Percentiles rank a stretch among this genome's conserved stretches.
Evolutionary conservation across 2,113 vertebrate species (phyloP).

Genomic region (Cnemophilus loriae): DNA sequence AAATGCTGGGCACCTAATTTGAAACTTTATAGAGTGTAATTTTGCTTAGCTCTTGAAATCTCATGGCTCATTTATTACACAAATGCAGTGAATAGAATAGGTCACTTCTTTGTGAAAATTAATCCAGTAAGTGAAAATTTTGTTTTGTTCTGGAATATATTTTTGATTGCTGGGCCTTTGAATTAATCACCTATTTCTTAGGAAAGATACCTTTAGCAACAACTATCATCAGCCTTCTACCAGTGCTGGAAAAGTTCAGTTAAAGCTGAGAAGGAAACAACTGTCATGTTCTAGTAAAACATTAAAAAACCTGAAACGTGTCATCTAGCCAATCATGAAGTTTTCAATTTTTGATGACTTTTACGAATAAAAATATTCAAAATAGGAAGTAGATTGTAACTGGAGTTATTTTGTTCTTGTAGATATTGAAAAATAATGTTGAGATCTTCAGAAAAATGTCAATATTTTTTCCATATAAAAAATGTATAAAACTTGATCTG

Average conservation of each 20-base stretch:
- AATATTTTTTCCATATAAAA: background rate
- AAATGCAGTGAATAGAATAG: background rate
- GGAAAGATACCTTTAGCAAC: background rate
- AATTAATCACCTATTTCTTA: background rate
- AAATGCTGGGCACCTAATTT: background rate
- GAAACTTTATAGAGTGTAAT: background rate
- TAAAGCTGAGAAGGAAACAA: background rate
- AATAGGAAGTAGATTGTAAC: background rate
- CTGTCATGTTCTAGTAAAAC: background rate
- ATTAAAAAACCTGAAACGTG: background rate
- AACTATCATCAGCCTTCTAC: background rate
- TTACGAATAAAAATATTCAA: background rate
- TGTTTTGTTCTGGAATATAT: background rate
- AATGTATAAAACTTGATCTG: background rate
- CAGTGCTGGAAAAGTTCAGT: background rate
- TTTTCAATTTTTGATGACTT: background rate
- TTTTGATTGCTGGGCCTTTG: background rate
- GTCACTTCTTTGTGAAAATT: background rate
- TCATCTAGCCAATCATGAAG: background rate
- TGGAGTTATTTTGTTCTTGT: background rate
- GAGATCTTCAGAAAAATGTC: background rate
- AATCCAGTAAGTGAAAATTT: background rate
- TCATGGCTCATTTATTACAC: background rate
- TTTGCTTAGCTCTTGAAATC: background rate
- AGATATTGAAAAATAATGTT: background rate